Percentiles rank a stretch among this genome's conserved stretches.
These are phyloP conservation scores for Melanostigma gelatinosum DNA, from an alignment of 2,113 vertebrate genomes.

Conservation along the genomic window DNA sequence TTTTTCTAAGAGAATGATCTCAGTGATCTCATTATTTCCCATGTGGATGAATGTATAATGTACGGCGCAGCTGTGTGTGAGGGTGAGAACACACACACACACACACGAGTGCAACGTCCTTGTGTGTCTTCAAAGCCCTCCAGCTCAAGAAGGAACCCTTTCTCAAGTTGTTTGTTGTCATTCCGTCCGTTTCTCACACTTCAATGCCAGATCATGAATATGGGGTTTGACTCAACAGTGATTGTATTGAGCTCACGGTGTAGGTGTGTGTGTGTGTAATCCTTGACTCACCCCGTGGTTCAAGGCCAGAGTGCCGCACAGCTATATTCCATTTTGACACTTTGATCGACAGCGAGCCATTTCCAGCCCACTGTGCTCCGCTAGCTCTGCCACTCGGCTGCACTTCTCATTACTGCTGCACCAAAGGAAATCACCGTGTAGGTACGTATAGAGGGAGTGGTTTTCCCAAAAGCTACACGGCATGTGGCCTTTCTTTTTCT, in stretches of 20 bases:
- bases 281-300: slow-evolving; percentile 64
- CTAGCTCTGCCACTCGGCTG: slow-evolving; percentile 58
- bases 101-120: background rate
- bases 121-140: slow-evolving; percentile 22
- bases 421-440: slow-evolving; percentile 51
- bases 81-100: slow-evolving; percentile 26
- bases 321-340: slow-evolving; percentile 70
- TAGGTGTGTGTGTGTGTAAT: slow-evolving; percentile 39
- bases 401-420: slow-evolving; percentile 60
- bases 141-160: slow-evolving; percentile 31
- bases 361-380: slow-evolving; percentile 62
- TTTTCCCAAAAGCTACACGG: background rate
- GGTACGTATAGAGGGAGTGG: background rate
- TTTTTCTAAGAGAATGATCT: slow-evolving; percentile 61
- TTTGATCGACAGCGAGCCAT: slow-evolving; percentile 72
- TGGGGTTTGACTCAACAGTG: slow-evolving; percentile 47
- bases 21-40: slow-evolving; percentile 66
- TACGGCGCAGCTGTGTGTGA: slow-evolving; percentile 16
- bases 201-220: slow-evolving; percentile 22
- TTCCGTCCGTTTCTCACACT: slow-evolving; percentile 14
- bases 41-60: slow-evolving; percentile 51
- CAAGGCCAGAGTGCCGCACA: slow-evolving; percentile 63
- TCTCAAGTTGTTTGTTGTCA: slow-evolving; percentile 2
- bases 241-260: slow-evolving; percentile 56
- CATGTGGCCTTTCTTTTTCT: background rate